Percentiles rank a stretch among this genome's conserved stretches.
These are phyloP conservation scores for Brachymystax lenok DNA, from an alignment of 2,797 vertebrate genomes.

Conservation along the genomic window DNA sequence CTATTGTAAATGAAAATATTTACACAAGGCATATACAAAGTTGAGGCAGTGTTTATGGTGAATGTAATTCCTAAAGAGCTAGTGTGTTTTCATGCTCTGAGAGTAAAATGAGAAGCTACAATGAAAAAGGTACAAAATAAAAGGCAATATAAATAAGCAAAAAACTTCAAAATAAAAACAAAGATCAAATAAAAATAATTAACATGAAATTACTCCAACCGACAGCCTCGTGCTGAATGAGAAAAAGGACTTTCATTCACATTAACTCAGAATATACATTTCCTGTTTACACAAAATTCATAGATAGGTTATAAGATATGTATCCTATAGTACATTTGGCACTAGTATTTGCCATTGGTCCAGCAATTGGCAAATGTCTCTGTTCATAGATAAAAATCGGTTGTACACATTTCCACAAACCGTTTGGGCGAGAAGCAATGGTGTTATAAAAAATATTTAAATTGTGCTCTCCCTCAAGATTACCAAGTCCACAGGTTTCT, in stretches of 20 bases:
- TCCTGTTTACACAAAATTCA: conserved; percentile 77
- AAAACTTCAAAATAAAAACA: conserved; percentile 34
- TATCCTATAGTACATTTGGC: conserved; percentile 95
- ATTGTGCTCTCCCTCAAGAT: conserved; percentile 98
- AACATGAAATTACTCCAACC: conserved; percentile 74
- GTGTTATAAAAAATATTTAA: conserved; percentile 81
- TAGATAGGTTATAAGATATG: conserved; percentile 82
- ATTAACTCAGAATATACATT: conserved; percentile 70
- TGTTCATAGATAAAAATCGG: conserved; percentile 47
- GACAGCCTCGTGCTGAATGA: conserved; percentile 85
- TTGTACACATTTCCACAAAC: conserved; percentile 63
- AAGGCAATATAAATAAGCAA: conserved; percentile 50
- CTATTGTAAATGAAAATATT: conserved; percentile 53
- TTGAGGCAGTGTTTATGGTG: conserved; percentile 88
- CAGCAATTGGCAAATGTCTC: conserved; percentile 97
- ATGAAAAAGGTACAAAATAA: conserved; percentile 77
- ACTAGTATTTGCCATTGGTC: conserved; percentile 99
- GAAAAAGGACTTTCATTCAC: neutral
- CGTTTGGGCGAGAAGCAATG: conserved; percentile 50
- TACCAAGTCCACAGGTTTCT: conserved; percentile 97
- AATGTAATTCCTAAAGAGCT: conserved; percentile 80
- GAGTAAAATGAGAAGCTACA: conserved; percentile 79
- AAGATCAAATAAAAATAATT: neutral
- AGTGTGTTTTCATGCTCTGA: conserved; percentile 85
- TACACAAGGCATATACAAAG: conserved; percentile 88